phyloP scores from a whole-genome alignment of 2,113 vertebrate genomes.

The Abramis brama region DNA sequence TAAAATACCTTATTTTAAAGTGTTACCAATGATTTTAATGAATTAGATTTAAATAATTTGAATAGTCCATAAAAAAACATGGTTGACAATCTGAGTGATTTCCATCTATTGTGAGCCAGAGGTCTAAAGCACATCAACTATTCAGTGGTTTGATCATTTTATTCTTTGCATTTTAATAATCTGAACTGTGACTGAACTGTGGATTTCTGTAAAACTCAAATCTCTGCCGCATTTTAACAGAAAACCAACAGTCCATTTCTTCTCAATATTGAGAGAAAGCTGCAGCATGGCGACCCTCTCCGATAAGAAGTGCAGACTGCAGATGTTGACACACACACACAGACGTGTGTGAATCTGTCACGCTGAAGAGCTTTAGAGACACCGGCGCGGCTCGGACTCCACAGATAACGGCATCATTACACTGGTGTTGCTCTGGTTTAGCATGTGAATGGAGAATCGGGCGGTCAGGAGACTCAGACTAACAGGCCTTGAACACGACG shows the following conservation, averaged over 20 bases:
- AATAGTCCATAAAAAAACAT: not conserved
- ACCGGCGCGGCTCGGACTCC: constrained; percentile 66
- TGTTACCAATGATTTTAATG: not conserved
- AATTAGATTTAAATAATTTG: not conserved
- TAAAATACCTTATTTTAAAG: no score
- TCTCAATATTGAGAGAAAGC: not conserved
- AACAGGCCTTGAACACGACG: constrained; percentile 50
- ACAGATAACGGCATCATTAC: constrained; percentile 76
- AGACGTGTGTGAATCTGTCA: constrained; percentile 36
- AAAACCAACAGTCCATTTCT: not conserved
- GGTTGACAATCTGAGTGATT: not conserved
- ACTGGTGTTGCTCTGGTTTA: constrained; percentile 57
- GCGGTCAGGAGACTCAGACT: constrained; percentile 63
- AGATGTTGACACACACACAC: constrained; percentile 29
- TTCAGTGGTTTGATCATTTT: not conserved
- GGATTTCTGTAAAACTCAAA: not conserved
- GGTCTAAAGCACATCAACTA: not conserved
- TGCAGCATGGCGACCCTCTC: not conserved
- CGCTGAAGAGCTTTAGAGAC: constrained; percentile 68
- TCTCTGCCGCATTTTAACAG: not conserved
- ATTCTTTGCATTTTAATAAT: constrained; percentile 11
- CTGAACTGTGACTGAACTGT: not conserved
- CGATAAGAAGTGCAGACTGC: not conserved
- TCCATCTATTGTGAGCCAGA: no score
- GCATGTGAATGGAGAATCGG: constrained; percentile 75